These are phyloP conservation scores for Globia sparganii DNA, from an alignment of 2,888 invertebrate genomes.

Conservation along the genomic window DNA sequence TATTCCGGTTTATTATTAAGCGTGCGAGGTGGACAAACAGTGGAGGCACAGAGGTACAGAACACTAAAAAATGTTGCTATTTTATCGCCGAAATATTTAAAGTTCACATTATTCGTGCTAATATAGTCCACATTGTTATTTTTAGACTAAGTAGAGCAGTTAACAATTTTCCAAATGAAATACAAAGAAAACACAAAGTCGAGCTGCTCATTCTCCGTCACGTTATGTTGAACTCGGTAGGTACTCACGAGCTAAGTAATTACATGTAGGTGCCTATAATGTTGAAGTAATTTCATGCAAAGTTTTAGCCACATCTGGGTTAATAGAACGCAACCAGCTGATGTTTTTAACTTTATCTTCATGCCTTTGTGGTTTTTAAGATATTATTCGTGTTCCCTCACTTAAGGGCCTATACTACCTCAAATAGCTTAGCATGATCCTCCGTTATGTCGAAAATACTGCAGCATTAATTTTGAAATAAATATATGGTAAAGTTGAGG, in stretches of 20 bases:
- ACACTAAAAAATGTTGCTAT: neutral
- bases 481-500: too few species aligned
- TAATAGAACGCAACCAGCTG: slow-evolving; percentile 32
- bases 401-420: too few species aligned
- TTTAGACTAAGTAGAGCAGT: slow-evolving; percentile 28
- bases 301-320: slow-evolving; percentile 48
- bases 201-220: slow-evolving; percentile 39
- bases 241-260: slow-evolving; percentile 51
- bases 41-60: too few species aligned
- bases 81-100: neutral
- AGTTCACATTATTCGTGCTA: neutral
- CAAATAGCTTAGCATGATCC: too few species aligned
- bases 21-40: too few species aligned
- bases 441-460: too few species aligned
- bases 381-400: neutral
- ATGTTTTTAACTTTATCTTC: slow-evolving; percentile 32
- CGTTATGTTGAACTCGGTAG: slow-evolving; percentile 28
- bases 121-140: neutral
- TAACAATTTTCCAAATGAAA: slow-evolving; percentile 45
- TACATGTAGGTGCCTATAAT: slow-evolving; percentile 33
- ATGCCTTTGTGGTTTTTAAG: slow-evolving; percentile 10
- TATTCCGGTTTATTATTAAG: too few species aligned
- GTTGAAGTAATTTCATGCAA: slow-evolving; percentile 37
- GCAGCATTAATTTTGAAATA: too few species aligned
- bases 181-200: slow-evolving; percentile 38